Percentiles rank a stretch among this genome's conserved stretches.
phyloP scores from a whole-genome alignment of 2,888 invertebrate genomes.

The Amphipyra tragopoginis region DNA sequence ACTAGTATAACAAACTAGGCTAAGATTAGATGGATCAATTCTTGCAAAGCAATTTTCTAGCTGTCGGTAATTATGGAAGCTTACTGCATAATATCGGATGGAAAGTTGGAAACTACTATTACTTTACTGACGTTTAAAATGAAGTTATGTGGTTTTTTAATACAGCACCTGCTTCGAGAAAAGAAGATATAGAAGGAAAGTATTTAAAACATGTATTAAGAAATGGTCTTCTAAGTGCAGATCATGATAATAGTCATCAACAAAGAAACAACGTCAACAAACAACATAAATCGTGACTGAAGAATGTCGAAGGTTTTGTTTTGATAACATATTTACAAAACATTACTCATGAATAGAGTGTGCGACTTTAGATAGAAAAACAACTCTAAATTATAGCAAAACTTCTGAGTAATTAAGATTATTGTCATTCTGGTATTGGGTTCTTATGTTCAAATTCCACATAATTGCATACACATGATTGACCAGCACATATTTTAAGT shows the following conservation, averaged over 20 bases:
- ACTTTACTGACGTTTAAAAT: neutral
- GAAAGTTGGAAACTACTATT: constrained; percentile 49
- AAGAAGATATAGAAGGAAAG: neutral
- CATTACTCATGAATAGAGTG: neutral
- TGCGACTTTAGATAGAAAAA: constrained; percentile 3
- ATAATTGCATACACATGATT: constrained; percentile 22
- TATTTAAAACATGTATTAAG: neutral
- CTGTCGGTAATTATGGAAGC: constrained; percentile 51
- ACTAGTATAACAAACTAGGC: constrained; percentile 10
- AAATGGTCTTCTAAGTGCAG: too few relatives aligned
- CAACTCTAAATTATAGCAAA: constrained; percentile 1
- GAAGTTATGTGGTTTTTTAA: too few relatives aligned
- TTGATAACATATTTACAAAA: constrained; percentile 12
- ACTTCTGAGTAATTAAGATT: constrained; percentile 13
- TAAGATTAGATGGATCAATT: constrained; percentile 26
- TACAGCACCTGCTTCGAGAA: too few relatives aligned
- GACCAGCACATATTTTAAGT: constrained; percentile 2
- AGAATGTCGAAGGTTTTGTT: neutral
- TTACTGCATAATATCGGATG: constrained; percentile 52
- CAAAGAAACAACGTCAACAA: constrained; percentile 5
- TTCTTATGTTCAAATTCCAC: constrained; percentile 39
- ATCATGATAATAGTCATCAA: too few relatives aligned
- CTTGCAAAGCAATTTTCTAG: constrained; percentile 52
- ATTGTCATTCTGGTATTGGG: constrained; percentile 10
- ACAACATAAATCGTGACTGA: constrained; percentile 2